Conservation (phyloP, 2,797 vertebrate genomes). For the Masticophis lateralis region DNA sequence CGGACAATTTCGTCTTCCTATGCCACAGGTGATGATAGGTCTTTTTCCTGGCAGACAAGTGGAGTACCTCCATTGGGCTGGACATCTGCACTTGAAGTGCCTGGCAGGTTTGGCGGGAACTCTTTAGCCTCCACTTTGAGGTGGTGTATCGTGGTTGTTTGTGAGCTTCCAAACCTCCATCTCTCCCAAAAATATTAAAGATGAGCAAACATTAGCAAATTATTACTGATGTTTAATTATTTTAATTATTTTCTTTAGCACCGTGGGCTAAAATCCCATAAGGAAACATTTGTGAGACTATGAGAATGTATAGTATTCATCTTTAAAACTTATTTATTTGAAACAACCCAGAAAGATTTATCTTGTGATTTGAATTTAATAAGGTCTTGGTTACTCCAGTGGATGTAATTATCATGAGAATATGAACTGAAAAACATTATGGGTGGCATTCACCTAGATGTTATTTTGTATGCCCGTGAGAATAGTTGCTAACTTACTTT, state of each 20-base stretch:
- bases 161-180: background rate
- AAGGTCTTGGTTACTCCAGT: background rate
- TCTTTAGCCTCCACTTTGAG: too few relatives aligned
- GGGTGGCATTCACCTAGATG: conserved; percentile 1
- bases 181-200: background rate
- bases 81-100: too few relatives aligned
- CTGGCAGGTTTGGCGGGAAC: too few relatives aligned
- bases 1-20: too few relatives aligned
- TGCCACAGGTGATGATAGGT: too few relatives aligned
- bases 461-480: background rate
- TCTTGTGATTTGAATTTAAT: background rate
- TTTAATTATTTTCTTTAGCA: too few relatives aligned
- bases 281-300: background rate
- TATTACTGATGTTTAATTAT: background rate
- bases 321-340: background rate
- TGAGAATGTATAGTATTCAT: background rate
- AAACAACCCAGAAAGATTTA: background rate
- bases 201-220: background rate
- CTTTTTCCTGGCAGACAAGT: too few relatives aligned
- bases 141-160: too few relatives aligned
- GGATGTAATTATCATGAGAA: background rate
- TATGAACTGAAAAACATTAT: background rate
- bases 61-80: too few relatives aligned
- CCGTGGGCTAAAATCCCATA: background rate
- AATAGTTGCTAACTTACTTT: conserved; percentile 5